phyloP scores from a whole-genome alignment of 1,140 invertebrate genomes.

The Chrysomallon squamiferum region DNA sequence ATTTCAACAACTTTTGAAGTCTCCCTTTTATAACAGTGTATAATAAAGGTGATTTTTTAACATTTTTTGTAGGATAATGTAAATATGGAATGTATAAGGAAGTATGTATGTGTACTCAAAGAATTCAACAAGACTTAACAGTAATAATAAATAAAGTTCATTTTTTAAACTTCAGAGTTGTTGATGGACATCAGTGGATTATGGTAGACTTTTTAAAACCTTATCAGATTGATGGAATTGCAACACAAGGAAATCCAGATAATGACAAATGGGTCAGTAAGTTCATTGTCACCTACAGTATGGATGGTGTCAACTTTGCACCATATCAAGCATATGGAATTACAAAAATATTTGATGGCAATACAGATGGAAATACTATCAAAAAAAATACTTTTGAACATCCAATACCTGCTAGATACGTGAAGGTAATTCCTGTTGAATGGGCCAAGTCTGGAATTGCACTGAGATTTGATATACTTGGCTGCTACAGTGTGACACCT shows the following conservation, averaged over 20 bases:
- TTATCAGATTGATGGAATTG: constrained; percentile 77
- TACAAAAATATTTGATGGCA: constrained; percentile 23
- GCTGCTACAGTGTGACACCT: constrained; percentile 19
- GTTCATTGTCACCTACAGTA: constrained; percentile 69
- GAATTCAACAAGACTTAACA: no score
- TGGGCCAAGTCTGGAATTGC: constrained; percentile 21
- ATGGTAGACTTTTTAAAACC: constrained; percentile 72
- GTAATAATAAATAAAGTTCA: no score
- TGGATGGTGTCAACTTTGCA: constrained; percentile 23
- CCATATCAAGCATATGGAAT: constrained; percentile 1
- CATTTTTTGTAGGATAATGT: no score
- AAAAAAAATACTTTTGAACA: constrained; percentile 14
- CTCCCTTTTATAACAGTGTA: no score
- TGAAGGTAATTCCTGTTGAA: constrained; percentile 23
- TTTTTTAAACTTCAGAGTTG: no score
- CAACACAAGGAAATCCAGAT: constrained; percentile 68
- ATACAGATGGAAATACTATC: constrained; percentile 19
- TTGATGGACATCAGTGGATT: constrained; percentile 33
- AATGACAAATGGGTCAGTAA: constrained; percentile 72
- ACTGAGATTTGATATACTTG: constrained; percentile 36
- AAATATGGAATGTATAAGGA: no score
- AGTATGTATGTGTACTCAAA: no score
- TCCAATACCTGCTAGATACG: constrained; percentile 27
- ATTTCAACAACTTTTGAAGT: no score
- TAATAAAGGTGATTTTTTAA: no score